These are phyloP conservation scores for Neofelis nebulosa DNA, from an alignment of 2,113 vertebrate species.

Conservation along the genomic window DNA sequence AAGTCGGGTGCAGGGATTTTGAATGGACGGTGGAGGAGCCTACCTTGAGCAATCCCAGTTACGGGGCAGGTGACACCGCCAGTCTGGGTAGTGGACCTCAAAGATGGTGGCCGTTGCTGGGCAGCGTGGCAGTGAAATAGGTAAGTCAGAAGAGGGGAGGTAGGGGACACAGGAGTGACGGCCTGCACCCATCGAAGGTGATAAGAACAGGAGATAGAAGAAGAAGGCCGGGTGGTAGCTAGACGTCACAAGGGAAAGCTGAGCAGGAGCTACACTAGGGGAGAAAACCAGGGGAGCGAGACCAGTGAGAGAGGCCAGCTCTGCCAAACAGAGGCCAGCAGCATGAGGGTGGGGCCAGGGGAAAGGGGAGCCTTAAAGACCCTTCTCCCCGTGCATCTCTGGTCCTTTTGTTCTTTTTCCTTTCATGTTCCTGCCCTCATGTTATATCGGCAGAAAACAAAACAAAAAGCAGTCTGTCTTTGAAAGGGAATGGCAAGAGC, in stretches of 20 bases:
- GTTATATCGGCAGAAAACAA: conserved; percentile 28
- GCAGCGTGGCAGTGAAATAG: neutral
- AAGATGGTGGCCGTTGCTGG: neutral
- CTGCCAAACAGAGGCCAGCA: neutral
- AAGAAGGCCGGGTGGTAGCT: neutral
- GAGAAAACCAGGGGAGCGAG: neutral
- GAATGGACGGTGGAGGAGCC: neutral
- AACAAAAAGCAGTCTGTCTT: neutral
- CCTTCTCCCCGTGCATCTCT: neutral
- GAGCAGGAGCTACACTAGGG: neutral
- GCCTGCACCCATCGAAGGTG: neutral
- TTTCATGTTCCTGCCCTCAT: neutral
- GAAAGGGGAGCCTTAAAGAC: neutral
- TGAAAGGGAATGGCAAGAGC: neutral
- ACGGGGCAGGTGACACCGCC: neutral
- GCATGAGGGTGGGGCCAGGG: neutral
- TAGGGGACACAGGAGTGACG: neutral
- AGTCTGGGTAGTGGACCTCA: neutral
- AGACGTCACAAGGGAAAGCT: neutral
- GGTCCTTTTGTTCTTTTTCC: neutral
- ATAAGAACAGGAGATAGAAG: neutral
- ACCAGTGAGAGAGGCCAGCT: neutral
- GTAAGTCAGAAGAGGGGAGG: neutral
- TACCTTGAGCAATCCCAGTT: neutral
- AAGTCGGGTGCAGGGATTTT: neutral